Percentiles rank a stretch among this genome's conserved stretches.
Conservation (phyloP, 2,797 vertebrate genomes). For the Labroides dimidiatus region DNA sequence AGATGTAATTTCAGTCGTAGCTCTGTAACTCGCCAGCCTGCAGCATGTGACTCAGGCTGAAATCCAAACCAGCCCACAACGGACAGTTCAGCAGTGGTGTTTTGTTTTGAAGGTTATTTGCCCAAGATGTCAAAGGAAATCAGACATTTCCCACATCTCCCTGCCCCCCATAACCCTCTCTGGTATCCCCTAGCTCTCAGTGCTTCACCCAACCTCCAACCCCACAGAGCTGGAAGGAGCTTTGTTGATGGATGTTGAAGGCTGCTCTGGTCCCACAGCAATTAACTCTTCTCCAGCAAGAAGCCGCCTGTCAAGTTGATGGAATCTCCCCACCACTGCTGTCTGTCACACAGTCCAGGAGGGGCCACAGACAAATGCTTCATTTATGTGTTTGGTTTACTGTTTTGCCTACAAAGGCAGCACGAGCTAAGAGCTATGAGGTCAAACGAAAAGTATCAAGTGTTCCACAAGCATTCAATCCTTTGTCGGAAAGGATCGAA, state of each 20-base stretch:
- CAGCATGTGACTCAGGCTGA: constrained; percentile 13
- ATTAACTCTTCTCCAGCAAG: constrained; percentile 84
- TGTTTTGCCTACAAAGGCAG: constrained; percentile 65
- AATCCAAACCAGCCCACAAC: constrained; percentile 25
- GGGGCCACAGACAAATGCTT: constrained; percentile 78
- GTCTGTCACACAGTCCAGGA: constrained; percentile 74
- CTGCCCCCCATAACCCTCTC: constrained; percentile 67
- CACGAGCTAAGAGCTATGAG: constrained; percentile 44
- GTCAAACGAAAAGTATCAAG: constrained; percentile 38
- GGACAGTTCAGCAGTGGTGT: constrained; percentile 51
- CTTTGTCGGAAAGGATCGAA: too few species aligned
- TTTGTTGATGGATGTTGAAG: constrained; percentile 83
- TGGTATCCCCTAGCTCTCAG: constrained; percentile 58
- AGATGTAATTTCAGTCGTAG: constrained; percentile 3
- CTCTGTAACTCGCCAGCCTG: constrained; percentile 12
- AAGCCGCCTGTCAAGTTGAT: constrained; percentile 81
- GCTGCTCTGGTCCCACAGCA: constrained; percentile 81
- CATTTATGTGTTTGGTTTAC: constrained; percentile 79
- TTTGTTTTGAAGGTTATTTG: constrained; percentile 79
- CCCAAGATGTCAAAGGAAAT: constrained; percentile 75
- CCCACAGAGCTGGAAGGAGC: constrained; percentile 69
- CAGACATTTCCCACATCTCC: constrained; percentile 74
- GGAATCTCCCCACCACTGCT: constrained; percentile 74
- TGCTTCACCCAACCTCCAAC: constrained; percentile 74
- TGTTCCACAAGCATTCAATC: constrained; percentile 12